Evolutionary conservation across 1,140 invertebrate species (phyloP).

Genomic region (Zaprionus capensis): DNA sequence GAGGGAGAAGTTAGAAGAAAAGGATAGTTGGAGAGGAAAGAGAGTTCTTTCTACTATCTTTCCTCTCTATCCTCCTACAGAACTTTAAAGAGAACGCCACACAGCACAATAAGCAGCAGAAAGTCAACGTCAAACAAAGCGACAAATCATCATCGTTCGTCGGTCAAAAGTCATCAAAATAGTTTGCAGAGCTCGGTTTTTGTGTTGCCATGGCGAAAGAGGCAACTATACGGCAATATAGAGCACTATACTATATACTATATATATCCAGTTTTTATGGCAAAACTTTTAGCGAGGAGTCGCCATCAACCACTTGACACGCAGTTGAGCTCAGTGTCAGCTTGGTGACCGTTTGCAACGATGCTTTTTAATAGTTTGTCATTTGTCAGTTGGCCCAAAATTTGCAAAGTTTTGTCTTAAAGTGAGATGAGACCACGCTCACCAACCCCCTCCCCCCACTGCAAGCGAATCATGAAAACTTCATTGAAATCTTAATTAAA

Average conservation of each 20-base stretch:
- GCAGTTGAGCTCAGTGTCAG: background rate
- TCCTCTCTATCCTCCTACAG: background rate
- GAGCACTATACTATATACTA: conserved; percentile 4
- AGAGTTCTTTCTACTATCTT: too few relatives aligned
- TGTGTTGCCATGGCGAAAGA: conserved; percentile 14
- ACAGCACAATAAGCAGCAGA: background rate
- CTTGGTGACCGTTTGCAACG: background rate
- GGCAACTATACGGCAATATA: background rate
- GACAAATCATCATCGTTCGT: background rate
- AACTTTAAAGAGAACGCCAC: background rate
- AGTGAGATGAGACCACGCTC: background rate
- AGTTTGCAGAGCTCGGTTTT: conserved; percentile 16
- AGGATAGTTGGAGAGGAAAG: too few relatives aligned
- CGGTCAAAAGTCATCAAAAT: conserved; percentile 9
- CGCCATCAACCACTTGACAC: background rate
- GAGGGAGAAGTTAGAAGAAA: too few relatives aligned
- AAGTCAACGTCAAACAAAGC: background rate
- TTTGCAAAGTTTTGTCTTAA: conserved; percentile 19
- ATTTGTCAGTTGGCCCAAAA: conserved; percentile 12
- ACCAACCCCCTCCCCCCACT: background rate
- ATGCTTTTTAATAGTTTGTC: conserved; percentile 32
- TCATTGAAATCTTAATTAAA: conserved; percentile 15
- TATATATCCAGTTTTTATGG: conserved; percentile 15
- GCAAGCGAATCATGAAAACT: background rate
- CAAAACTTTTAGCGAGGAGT: conserved; percentile 19